These are phyloP conservation scores for Calliphora vomitoria DNA, from an alignment of 2,888 invertebrate species.

Conservation along the genomic window DNA sequence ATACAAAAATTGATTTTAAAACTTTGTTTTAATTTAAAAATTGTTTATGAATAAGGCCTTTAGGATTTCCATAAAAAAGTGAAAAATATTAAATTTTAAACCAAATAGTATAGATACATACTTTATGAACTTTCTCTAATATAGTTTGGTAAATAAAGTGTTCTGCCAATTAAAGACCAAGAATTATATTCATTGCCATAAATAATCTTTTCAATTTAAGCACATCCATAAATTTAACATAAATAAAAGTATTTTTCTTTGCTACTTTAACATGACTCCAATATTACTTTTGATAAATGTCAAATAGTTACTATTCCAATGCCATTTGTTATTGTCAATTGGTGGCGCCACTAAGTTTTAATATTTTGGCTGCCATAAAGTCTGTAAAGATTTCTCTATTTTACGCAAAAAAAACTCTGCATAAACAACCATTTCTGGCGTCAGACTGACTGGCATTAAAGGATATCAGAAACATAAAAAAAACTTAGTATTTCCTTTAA, in stretches of 20 bases:
- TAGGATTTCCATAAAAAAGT: no score
- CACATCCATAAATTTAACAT: slow-evolving; percentile 22
- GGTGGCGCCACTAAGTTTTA: slow-evolving; percentile 81
- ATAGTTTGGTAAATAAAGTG: no score
- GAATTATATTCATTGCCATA: no score
- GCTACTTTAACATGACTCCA: not conserved
- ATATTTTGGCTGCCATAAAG: slow-evolving; percentile 82
- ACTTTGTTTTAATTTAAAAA: no score
- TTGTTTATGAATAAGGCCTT: no score
- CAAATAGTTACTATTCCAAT: slow-evolving; percentile 49
- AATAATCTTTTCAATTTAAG: not conserved
- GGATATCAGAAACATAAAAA: slow-evolving; percentile 54
- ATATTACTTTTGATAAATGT: slow-evolving; percentile 43
- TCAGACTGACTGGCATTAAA: slow-evolving; percentile 79
- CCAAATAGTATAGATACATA: no score
- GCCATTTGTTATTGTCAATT: slow-evolving; percentile 64
- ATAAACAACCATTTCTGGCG: slow-evolving; percentile 76
- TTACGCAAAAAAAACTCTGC: slow-evolving; percentile 32
- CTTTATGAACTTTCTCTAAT: no score
- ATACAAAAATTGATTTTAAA: no score
- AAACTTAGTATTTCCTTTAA: slow-evolving; percentile 13
- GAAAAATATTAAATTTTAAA: no score
- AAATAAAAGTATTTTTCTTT: not conserved
- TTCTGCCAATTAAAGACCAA: no score
- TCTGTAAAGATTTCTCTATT: slow-evolving; percentile 75